phyloP scores from a whole-genome alignment of 2,888 invertebrate species.

The Plutella xylostella region DNA sequence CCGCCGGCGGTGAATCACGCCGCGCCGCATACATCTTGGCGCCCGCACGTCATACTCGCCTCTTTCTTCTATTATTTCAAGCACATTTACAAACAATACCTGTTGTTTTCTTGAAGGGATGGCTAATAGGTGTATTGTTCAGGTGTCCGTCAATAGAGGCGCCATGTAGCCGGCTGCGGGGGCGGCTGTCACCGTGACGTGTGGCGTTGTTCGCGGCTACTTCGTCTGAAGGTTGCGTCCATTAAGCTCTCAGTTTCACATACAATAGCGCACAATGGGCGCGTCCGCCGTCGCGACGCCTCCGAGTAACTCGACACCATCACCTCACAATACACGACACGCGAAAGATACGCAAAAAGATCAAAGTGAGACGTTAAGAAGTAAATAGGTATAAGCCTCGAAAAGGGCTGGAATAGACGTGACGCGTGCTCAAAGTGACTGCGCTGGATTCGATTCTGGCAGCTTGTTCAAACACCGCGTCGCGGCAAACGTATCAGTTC shows the following conservation, averaged over 20 bases:
- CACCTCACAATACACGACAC: conserved; percentile 13
- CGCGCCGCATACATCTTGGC: conserved; percentile 55
- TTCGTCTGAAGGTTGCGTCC: conserved; percentile 34
- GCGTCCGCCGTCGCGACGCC: conserved; percentile 28
- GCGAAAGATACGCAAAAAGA: not conserved
- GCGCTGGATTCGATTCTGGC: conserved; percentile 48
- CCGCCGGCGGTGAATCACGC: conserved; percentile 48
- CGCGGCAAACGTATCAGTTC: conserved; percentile 60
- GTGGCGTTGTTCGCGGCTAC: conserved; percentile 18
- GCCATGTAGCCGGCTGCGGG: too few relatives aligned
- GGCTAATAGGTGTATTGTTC: not conserved
- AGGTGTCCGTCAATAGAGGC: not conserved
- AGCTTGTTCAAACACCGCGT: conserved; percentile 50
- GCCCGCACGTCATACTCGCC: conserved; percentile 44
- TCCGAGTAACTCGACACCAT: conserved; percentile 36
- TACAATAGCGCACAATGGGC: conserved; percentile 44
- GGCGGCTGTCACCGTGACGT: not conserved
- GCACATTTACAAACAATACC: not conserved
- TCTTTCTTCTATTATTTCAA: conserved; percentile 23
- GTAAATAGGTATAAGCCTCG: not conserved
- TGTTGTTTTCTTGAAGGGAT: not conserved
- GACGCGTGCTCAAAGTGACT: conserved; percentile 35
- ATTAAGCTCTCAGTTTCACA: conserved; percentile 60
- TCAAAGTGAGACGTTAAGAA: conserved; percentile 1
- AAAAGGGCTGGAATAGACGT: conserved; percentile 19